Base-by-base conservation (phyloP, 2,888 invertebrate species). In the Diaphora mendica region DNA sequence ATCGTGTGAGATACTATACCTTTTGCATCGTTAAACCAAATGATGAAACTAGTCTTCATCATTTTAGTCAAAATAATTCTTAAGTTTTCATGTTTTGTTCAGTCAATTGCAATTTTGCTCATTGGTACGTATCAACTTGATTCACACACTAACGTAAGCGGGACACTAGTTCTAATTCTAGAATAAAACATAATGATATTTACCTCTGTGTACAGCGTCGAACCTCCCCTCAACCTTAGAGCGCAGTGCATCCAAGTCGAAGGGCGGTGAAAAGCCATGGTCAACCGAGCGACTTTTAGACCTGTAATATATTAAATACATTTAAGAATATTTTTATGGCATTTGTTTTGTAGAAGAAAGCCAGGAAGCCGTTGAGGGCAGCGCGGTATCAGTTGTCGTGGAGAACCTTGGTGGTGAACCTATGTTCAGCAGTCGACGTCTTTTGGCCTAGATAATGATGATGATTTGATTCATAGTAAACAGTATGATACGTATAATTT, bases 241-340 rank as follows among this genome's bases (percentile, higher is more conserved):
- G 87, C 98, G 97, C 78, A 98, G 96, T 73, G 98, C 97, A 85
- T 98, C 98, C 96, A 98, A 96, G 95, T 98, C 98, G 92, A 98
- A 98, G 79, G 98, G 98, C 83, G 98, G 96, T 80, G 97, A 97
- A 90, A 98, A 97, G 89, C 98, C 98, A 96, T 98, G 98, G 96
- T 98, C 98, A 88, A 98, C 98, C 88, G 98, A 98, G 87, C 98
- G 97, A 93, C 98, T 98, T 95, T 98, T 98, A 93, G 98, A 98
- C 98, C 98, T 98, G 96, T 81, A 96, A 96, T 75, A 85, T 71
- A 74, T 77, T 4, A 80, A 66, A 64, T 42, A 66, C 5, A 51
- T 9, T 72, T 83, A 26, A 82, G 71, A 20, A 72, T 62, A 5
- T 17, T 30, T 62, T 62, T 17, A 64, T 35, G 20, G 20, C 42